These are phyloP conservation scores for Aporrectodea caliginosa DNA, from an alignment of 1,140 invertebrate species.

Conservation along the genomic window DNA sequence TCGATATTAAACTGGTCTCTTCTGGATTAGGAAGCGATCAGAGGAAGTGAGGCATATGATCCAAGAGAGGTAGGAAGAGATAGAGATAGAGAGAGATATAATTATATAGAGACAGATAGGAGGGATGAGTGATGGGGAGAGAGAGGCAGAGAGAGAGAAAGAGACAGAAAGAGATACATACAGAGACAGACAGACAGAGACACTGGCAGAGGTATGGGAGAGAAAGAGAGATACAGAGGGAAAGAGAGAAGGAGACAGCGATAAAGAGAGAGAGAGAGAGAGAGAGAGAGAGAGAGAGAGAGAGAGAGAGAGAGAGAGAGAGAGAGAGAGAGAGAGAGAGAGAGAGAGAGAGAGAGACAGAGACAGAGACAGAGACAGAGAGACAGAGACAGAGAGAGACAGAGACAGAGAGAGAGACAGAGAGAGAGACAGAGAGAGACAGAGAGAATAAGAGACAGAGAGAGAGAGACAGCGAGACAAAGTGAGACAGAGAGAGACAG, in stretches of 20 bases:
- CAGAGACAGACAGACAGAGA: not conserved
- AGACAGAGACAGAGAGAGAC: not conserved
- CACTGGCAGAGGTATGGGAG: too few relatives aligned
- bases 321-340: constrained; percentile 1
- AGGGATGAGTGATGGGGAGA: too few relatives aligned
- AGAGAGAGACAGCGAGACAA: not conserved
- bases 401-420: not conserved
- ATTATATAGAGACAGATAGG: too few relatives aligned
- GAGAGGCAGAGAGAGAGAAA: too few relatives aligned
- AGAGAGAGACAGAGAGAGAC: not conserved
- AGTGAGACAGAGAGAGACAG: not conserved
- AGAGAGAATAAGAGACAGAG: not conserved
- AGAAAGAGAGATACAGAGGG: too few relatives aligned
- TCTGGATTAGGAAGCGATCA: too few relatives aligned
- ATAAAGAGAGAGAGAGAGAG: not conserved
- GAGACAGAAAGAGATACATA: not conserved
- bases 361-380: constrained; percentile 1
- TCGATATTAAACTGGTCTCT: too few relatives aligned
- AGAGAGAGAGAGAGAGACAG: not conserved
- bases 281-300: constrained; percentile 1
- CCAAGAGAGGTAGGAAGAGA: too few relatives aligned
- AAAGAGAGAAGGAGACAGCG: not conserved
- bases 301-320: constrained; percentile 1
- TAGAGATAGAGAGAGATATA: too few relatives aligned
- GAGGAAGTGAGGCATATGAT: too few relatives aligned